Evolutionary conservation across 1,140 invertebrate genomes (phyloP).

Genomic region (Lepidurus couesii): DNA sequence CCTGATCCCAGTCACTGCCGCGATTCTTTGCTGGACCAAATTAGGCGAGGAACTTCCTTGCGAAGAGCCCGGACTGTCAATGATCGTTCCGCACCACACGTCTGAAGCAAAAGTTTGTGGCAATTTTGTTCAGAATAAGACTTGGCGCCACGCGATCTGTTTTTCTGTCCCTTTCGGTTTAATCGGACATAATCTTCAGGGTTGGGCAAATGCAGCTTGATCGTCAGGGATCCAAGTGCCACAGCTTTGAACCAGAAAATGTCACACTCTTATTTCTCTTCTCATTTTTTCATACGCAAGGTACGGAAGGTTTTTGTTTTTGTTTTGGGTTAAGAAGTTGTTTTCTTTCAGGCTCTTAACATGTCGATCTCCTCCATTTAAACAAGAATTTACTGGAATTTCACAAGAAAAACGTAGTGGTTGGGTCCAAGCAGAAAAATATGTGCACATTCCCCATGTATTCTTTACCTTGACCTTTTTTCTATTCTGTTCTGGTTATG

Average conservation of each 20-base stretch:
- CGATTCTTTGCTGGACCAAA: constrained; percentile 79
- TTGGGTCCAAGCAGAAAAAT: not conserved
- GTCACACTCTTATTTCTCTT: constrained; percentile 22
- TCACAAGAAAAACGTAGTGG: not conserved
- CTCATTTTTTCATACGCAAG: constrained; percentile 19
- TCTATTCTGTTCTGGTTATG: not conserved
- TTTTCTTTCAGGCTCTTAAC: constrained; percentile 2
- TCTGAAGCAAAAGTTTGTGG: not conserved
- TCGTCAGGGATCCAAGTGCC: constrained; percentile 22
- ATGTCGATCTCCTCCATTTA: not conserved
- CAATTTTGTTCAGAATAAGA: not conserved
- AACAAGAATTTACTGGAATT: not conserved
- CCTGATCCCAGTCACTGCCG: constrained; percentile 49
- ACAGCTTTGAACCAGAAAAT: constrained; percentile 20
- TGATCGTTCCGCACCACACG: constrained; percentile 58
- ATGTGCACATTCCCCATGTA: constrained; percentile 24
- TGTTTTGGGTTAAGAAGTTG: not conserved
- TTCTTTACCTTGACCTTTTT: not conserved
- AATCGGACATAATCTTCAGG: constrained; percentile 15
- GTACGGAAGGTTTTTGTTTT: not conserved
- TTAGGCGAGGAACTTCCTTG: constrained; percentile 72
- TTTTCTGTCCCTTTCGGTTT: constrained; percentile 17
- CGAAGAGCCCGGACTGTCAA: constrained; percentile 60
- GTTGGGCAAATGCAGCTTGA: constrained; percentile 25
- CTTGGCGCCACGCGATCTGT: not conserved